Base-by-base conservation (phyloP, 2,113 vertebrate species). In the Grallaria varia region DNA sequence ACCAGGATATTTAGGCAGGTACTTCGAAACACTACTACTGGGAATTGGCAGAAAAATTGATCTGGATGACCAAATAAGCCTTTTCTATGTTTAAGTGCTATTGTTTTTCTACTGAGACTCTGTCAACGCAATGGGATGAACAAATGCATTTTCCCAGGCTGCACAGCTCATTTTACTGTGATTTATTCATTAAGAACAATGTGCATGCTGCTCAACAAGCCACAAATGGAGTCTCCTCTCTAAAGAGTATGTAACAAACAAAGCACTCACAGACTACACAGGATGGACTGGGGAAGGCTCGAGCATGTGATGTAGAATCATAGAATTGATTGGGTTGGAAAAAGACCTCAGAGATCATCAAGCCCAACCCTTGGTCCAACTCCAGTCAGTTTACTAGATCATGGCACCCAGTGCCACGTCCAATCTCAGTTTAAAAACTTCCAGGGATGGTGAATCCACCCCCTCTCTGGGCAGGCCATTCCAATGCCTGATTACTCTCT, bases 101-200 rank as follows among this genome's bases (percentile, higher is more conserved):
- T 64, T 95, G 69, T 87, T 84, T 79, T 91, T 62, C 42, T 79
- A n/a, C 62, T 24, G 77, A 97, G 93, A 91, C 44, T 27, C 55
- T 91, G 81, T 53, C 69, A 82, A 45, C 0, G 0, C 44, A 82
- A 78, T 20, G 49, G 64, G 80, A 91, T 53, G 77, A 91, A 75
- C 64, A 93, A 89, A 92, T 42, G 31, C 66, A 66, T 87, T 89
- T 87, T 62, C 49, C 71, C 52, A 87, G 89, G 56, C 84, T 87
- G 69, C 81, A 81, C 50, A 84, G 89, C 71, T 89, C 81, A 45
- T 93, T 93, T 89, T 78, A 76, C 81, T 91, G 85, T 94, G 89
- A 93, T 87, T 96, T 96, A 96, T 94, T 95, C 89, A 87, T 92
- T 89, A 89, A 82, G 62, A 94, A 87, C 76, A 84, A 58, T 6